Conservation (phyloP, 2,888 invertebrate species). For the Coenonympha glycerion region DNA sequence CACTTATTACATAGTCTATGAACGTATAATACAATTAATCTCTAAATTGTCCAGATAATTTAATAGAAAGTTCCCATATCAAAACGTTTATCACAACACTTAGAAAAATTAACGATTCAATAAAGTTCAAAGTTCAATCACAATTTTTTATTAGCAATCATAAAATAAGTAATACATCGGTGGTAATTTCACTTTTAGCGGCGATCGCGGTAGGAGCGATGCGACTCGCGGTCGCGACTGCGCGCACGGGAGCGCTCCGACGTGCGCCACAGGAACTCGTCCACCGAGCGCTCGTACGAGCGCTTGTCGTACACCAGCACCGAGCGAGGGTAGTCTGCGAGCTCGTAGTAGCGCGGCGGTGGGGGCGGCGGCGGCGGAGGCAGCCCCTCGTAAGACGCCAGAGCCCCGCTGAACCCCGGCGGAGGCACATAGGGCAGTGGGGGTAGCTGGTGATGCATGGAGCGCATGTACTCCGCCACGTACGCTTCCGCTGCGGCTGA, state of each 20-base stretch:
- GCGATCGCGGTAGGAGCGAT: constrained; percentile 77
- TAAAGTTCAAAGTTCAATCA: constrained; percentile 74
- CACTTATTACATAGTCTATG: constrained; percentile 26
- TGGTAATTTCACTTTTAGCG: constrained; percentile 60
- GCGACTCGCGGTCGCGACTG: constrained; percentile 74
- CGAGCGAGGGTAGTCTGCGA: constrained; percentile 84
- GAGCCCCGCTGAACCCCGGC: constrained; percentile 68
- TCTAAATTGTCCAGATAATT: constrained; percentile 29
- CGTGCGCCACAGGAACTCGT: constrained; percentile 91
- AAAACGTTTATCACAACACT: constrained; percentile 64
- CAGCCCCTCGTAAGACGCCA: constrained; percentile 77
- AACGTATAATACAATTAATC: not conserved
- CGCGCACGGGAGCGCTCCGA: constrained; percentile 80
- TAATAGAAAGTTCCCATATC: constrained; percentile 30
- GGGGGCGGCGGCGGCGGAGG: constrained; percentile 83
- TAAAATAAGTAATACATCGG: constrained; percentile 60
- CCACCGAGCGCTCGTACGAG: constrained; percentile 90
- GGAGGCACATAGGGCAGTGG: constrained; percentile 88
- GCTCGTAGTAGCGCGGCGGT: constrained; percentile 80
- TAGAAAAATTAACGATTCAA: constrained; percentile 51
- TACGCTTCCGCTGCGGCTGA: constrained; percentile 87
- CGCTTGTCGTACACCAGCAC: constrained; percentile 81
- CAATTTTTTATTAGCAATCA: constrained; percentile 64
- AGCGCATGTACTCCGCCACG: constrained; percentile 91
- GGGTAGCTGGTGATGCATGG: constrained; percentile 89